phyloP scores from a whole-genome alignment of 2,113 vertebrate genomes.

The Neodontobutis hainanensis region DNA sequence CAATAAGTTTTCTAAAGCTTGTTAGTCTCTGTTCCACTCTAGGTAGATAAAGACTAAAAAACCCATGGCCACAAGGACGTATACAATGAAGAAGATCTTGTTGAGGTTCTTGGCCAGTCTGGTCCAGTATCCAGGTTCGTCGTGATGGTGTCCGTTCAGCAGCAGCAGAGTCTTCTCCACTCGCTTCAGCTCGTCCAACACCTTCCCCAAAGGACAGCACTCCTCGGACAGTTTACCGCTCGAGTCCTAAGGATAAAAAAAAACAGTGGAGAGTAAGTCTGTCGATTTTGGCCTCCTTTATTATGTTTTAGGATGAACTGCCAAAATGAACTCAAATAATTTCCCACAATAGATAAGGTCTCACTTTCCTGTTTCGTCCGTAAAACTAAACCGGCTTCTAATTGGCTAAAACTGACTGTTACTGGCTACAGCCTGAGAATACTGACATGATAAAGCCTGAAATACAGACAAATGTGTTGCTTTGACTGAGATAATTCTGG shows the following conservation, averaged over 20 bases:
- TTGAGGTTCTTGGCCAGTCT: slow-evolving; percentile 29
- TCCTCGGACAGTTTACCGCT: slow-evolving; percentile 8
- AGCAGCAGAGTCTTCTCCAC: slow-evolving; percentile 34
- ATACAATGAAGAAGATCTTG: slow-evolving; percentile 45
- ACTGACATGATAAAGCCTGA: too few relatives aligned
- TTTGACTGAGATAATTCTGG: too few relatives aligned
- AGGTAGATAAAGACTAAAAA: slow-evolving; percentile 37
- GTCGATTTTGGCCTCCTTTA: background rate
- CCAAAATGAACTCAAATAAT: too few relatives aligned
- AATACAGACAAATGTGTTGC: too few relatives aligned
- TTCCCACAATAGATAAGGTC: too few relatives aligned
- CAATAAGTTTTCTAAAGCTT: too few relatives aligned
- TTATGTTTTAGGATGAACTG: too few relatives aligned
- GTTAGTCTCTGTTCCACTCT: slow-evolving; percentile 16
- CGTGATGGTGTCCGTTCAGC: background rate
- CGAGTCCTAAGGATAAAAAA: background rate
- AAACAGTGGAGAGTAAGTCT: background rate
- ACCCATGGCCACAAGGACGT: slow-evolving; percentile 3
- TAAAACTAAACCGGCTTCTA: too few relatives aligned
- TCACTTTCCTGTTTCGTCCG: too few relatives aligned
- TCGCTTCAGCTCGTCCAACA: slow-evolving; percentile 39
- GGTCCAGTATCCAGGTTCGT: slow-evolving; percentile 32
- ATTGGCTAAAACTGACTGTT: too few relatives aligned
- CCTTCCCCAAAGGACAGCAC: slow-evolving; percentile 10
- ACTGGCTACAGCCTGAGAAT: too few relatives aligned